phyloP scores from a whole-genome alignment of 1,140 invertebrate genomes.

The Bathynomus jamesi region DNA sequence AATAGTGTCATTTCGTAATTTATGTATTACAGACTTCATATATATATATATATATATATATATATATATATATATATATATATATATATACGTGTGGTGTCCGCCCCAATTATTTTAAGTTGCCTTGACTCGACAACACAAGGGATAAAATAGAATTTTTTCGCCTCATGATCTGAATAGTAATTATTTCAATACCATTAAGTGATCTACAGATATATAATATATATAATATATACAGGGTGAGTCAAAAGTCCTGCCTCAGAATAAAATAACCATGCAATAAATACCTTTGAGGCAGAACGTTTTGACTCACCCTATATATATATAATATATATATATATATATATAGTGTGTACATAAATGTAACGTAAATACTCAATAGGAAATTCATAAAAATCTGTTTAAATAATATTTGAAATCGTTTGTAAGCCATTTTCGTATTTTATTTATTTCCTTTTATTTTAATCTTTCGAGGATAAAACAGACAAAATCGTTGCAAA shows the following conservation, averaged over 20 bases:
- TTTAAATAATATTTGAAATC: too few species aligned
- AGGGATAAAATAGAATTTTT: not conserved
- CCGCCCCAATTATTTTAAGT: not conserved
- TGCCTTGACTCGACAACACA: not conserved
- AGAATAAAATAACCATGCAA: too few species aligned
- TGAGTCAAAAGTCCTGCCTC: too few species aligned
- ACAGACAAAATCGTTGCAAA: not conserved
- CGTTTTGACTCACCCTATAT: too few species aligned
- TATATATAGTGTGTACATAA: too few species aligned
- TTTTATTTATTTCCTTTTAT: not conserved
- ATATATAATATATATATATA: not conserved
- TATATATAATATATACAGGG: not conserved
- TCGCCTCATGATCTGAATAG: not conserved
- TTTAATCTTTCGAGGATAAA: not conserved
- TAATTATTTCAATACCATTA: not conserved
- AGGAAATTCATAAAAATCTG: too few species aligned
- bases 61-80: not conserved
- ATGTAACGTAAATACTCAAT: too few species aligned
- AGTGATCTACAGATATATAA: not conserved
- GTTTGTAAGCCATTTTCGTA: too few species aligned
- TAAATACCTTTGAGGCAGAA: too few species aligned
- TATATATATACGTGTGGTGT: not conserved
- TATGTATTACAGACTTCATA: too few species aligned
- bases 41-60: too few species aligned
- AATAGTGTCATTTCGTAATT: too few species aligned